Evolutionary conservation across 2,888 invertebrate genomes (phyloP), one percentile per base, ranked within the genome.

Genomic region (Auanema sp.): DNA sequence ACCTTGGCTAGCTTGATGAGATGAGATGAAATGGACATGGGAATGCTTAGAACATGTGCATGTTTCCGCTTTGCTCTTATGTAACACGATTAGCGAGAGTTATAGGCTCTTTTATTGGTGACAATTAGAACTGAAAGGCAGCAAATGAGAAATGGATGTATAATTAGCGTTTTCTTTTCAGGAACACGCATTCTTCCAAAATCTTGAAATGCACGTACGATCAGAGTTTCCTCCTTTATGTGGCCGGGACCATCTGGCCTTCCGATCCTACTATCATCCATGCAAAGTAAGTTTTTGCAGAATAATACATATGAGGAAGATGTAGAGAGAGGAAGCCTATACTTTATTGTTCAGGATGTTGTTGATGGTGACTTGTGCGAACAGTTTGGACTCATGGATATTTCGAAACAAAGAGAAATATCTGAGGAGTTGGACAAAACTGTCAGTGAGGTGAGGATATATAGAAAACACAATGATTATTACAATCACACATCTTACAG

Each of bases 351-450:
- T 10, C 88, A 94, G 90, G 95, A 93, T 87, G 94, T 98, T 1
- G 91, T 98, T 75, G 98, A 99, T 85, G 98, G 98, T 2, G 98
- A 99, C 86, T 87, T 99, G 54, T 99, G 98, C 85, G 98, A 99
- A 85, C 96, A 97, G 87, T 99, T 92, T 86, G 94, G 94, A 84
- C 93, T 95, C 0, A 88, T 99, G 82, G 98, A 98, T 78, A 89
- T 91, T 0, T 87, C 89, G 0, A 97, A 96, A 85, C 98, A 99
- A 85, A 94, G 93, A 82, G 91, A 91, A 71, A 95, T 99, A 66
- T 91, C 96, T 0, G 89, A 91, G 51, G 96, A 97, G 85, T 88
- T 99, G 80, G 97, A 96, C 84, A 89, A 94, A 80, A 93, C 92
- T 0, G 91, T 96, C 0, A 93, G 92, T 60, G 97, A 98, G 86